Conservation (phyloP, 2,888 invertebrate species). For the Panopea generosa region DNA sequence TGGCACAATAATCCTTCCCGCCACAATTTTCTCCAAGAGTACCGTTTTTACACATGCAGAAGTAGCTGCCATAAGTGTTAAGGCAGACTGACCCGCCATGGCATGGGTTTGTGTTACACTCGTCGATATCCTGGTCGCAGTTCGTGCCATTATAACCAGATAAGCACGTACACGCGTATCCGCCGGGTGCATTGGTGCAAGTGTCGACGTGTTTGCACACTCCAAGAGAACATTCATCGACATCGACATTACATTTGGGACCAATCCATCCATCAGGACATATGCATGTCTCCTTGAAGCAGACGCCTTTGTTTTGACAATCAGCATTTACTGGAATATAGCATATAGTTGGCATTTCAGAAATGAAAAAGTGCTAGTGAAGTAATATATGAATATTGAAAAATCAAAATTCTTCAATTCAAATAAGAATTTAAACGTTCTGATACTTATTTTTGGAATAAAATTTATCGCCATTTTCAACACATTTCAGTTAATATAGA, state of each 20-base stretch:
- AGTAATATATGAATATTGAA: no score
- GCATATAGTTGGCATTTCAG: no score
- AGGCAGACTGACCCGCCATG: constrained; percentile 32
- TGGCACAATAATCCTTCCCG: constrained; percentile 68
- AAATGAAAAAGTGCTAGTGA: no score
- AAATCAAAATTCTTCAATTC: no score
- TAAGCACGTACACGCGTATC: constrained; percentile 37
- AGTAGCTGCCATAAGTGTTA: constrained; percentile 87
- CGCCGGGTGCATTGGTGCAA: constrained; percentile 43
- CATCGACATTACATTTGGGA: constrained; percentile 41
- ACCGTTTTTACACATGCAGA: constrained; percentile 94
- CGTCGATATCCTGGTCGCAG: constrained; percentile 48
- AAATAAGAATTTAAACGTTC: no score
- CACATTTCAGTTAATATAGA: no score
- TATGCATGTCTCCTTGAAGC: constrained; percentile 27
- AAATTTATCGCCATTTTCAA: no score
- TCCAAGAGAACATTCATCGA: constrained; percentile 47
- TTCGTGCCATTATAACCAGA: constrained; percentile 39
- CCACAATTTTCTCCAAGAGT: constrained; percentile 94
- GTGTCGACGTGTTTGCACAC: constrained; percentile 26
- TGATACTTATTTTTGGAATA: no score
- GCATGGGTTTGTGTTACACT: constrained; percentile 43
- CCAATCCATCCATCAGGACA: constrained; percentile 53
- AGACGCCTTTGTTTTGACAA: constrained; percentile 32
- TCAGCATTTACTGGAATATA: constrained; percentile 22